Evolutionary conservation across 1,140 invertebrate species (phyloP).

Genomic region (Drosophila kanapiae): DNA sequence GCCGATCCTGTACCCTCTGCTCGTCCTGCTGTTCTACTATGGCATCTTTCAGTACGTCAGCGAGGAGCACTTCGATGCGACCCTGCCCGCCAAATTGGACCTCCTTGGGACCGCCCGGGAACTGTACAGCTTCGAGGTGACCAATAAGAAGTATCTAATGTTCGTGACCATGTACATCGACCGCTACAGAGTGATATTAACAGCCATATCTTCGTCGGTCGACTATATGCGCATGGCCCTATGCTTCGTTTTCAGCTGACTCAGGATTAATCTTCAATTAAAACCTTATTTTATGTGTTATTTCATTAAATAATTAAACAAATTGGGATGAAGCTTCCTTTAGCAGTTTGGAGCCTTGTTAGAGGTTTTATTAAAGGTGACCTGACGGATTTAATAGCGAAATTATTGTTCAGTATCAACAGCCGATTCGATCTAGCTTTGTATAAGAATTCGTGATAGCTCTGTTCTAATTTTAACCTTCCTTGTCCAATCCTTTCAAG

Average conservation of each 20-base stretch:
- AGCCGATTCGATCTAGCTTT: too few species aligned
- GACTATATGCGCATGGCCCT: slow-evolving; percentile 72
- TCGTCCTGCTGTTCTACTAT: slow-evolving; percentile 52
- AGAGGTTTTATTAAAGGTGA: not conserved
- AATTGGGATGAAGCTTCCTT: not conserved
- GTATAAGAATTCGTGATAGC: too few species aligned
- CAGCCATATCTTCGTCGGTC: slow-evolving; percentile 65
- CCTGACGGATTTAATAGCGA: too few species aligned
- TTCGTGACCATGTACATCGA: slow-evolving; percentile 71
- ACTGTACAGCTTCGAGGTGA: slow-evolving; percentile 58
- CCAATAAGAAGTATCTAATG: slow-evolving; percentile 56
- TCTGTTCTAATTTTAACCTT: not conserved
- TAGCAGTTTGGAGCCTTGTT: not conserved
- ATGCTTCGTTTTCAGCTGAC: slow-evolving; percentile 48
- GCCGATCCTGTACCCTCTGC: slow-evolving; percentile 56
- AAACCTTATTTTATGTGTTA: too few species aligned
- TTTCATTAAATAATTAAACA: not conserved
- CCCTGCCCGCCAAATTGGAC: slow-evolving; percentile 28
- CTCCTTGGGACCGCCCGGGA: slow-evolving; percentile 31
- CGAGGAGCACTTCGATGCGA: slow-evolving; percentile 37
- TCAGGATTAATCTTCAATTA: not conserved
- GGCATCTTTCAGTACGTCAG: slow-evolving; percentile 56
- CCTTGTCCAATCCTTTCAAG: too few species aligned
- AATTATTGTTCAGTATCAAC: too few species aligned
- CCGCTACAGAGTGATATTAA: slow-evolving; percentile 62